A percentile compares a stretch with the other conserved stretches of the same genome.
phyloP scores from a whole-genome alignment of 2,888 invertebrate genomes.

The Andrena marginata region DNA sequence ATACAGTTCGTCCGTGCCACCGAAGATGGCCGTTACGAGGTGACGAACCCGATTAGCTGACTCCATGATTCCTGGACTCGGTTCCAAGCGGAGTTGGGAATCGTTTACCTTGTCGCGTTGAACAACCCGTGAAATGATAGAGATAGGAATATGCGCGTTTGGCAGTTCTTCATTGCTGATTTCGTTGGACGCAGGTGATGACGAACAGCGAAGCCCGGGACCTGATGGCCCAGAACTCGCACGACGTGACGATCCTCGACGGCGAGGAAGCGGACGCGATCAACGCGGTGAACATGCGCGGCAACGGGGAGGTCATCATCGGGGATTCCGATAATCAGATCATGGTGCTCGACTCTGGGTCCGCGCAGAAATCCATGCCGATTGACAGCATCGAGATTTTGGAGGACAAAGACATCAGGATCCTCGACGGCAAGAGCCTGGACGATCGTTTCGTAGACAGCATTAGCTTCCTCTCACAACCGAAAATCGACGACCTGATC shows the following conservation, averaged over 20 bases:
- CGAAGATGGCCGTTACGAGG: constrained; percentile 84
- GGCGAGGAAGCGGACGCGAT: constrained; percentile 81
- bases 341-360: constrained; percentile 78
- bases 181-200: constrained; percentile 76
- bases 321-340: constrained; percentile 76
- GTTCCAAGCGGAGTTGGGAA: too few species aligned
- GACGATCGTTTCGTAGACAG: constrained; percentile 79
- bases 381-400: constrained; percentile 78
- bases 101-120: too few species aligned
- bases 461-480: constrained; percentile 78
- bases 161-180: neutral
- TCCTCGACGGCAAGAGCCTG: constrained; percentile 77
- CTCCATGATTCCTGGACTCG: neutral
- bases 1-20: constrained; percentile 84
- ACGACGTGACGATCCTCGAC: constrained; percentile 82
- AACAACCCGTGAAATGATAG: too few species aligned
- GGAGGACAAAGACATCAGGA: constrained; percentile 80
- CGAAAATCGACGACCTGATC: constrained; percentile 81
- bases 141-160: neutral
- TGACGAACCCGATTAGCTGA: constrained; percentile 74
- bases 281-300: constrained; percentile 75
- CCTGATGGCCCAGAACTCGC: constrained; percentile 83
- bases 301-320: constrained; percentile 67
- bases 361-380: constrained; percentile 69
- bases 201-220: constrained; percentile 84